phyloP scores from a whole-genome alignment of 2,888 invertebrate species.

The Epiblema foenella region DNA sequence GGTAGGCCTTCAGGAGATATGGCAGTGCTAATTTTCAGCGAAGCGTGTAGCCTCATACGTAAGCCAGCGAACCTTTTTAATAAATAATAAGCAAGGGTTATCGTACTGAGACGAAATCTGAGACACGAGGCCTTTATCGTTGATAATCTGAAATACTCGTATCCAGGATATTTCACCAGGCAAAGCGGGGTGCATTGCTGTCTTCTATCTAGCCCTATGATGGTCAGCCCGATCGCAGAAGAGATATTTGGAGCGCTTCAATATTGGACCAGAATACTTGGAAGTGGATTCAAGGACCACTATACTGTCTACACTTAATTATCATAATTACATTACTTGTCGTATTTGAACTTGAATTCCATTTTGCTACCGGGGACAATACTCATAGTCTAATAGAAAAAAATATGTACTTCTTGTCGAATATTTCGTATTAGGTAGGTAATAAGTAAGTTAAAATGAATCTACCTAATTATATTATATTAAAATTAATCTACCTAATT shows the following conservation, averaged over 20 bases:
- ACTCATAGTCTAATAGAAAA: background rate
- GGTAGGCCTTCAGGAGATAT: background rate
- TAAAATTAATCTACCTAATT: no score
- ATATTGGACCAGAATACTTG: conserved; percentile 19
- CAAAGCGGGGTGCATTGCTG: conserved; percentile 8
- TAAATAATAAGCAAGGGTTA: background rate
- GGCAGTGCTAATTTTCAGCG: background rate
- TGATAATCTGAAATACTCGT: conserved; percentile 6
- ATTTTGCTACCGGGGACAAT: background rate
- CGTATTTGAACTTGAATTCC: background rate
- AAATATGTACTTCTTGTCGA: no score
- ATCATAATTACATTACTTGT: no score
- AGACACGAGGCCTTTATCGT: background rate
- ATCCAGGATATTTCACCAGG: conserved; percentile 12
- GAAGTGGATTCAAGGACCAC: conserved; percentile 6
- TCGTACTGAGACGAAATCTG: background rate
- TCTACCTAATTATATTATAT: no score
- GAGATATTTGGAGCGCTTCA: conserved; percentile 17
- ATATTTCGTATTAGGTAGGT: no score
- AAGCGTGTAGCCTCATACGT: no score
- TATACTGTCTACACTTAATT: background rate
- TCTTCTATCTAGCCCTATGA: conserved; percentile 21
- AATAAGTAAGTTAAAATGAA: no score
- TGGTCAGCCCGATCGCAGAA: conserved; percentile 15
- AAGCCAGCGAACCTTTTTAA: background rate